Percentiles rank a stretch among this genome's conserved stretches.
phyloP scores from a whole-genome alignment of 2,113 vertebrate genomes.

The Platichthys flesus region DNA sequence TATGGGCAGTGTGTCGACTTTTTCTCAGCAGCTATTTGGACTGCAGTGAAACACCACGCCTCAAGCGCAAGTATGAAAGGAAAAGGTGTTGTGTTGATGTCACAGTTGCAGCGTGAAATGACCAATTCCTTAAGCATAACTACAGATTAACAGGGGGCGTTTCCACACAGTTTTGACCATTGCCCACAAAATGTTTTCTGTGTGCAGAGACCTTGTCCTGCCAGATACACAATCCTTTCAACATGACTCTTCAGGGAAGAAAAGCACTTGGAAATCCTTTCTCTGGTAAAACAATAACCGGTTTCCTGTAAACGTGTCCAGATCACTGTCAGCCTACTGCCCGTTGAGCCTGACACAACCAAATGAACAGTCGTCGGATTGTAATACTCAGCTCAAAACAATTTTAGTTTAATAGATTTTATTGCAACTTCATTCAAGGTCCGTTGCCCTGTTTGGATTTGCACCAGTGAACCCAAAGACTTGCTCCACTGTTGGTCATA shows the following conservation, averaged over 20 bases:
- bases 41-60: too few species aligned
- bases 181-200: background rate
- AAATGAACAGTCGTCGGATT: conserved; percentile 3
- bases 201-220: background rate
- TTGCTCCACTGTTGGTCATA: conserved; percentile 15
- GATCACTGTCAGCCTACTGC: background rate
- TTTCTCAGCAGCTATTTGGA: too few species aligned
- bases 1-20: too few species aligned
- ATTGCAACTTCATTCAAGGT: background rate
- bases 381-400: background rate
- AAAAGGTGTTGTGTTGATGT: too few species aligned
- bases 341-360: background rate
- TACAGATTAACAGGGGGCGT: too few species aligned
- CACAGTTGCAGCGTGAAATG: too few species aligned
- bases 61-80: too few species aligned
- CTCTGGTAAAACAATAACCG: too few species aligned
- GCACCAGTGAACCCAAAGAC: conserved; percentile 11
- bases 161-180: background rate
- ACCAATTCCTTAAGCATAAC: too few species aligned
- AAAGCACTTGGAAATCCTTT: background rate
- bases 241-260: too few species aligned
- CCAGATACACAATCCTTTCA: background rate
- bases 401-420: background rate
- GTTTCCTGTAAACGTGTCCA: background rate
- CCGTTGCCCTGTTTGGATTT: background rate